A percentile compares a stretch with the other conserved stretches of the same genome.
These are phyloP conservation scores for Corythoichthys intestinalis DNA, from an alignment of 2,113 vertebrate species.

Conservation along the genomic window DNA sequence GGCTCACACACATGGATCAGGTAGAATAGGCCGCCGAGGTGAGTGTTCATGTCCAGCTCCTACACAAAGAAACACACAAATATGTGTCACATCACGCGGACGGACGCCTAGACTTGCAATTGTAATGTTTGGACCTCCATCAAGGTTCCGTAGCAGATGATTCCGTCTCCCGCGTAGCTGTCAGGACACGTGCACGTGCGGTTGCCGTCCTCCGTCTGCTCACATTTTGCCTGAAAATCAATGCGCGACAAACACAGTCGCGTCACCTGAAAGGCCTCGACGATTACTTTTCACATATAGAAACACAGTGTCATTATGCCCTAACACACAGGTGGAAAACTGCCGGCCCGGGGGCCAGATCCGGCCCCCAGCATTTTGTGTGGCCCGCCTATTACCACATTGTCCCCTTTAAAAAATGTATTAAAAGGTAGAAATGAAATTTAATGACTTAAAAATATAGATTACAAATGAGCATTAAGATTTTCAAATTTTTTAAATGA, in stretches of 20 bases:
- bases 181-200: constrained; percentile 77
- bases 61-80: constrained; percentile 47
- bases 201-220: constrained; percentile 55
- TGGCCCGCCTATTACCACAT: no score
- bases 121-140: constrained; percentile 47
- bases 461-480: no score
- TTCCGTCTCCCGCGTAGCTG: constrained; percentile 79
- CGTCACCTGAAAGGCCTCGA: no score
- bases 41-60: constrained; percentile 78
- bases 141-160: constrained; percentile 80
- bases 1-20: constrained; percentile 71
- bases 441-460: no score
- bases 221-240: constrained; percentile 78
- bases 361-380: no score
- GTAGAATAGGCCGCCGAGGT: constrained; percentile 67
- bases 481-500: no score
- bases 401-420: no score
- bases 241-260: background rate
- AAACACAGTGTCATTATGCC: no score
- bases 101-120: background rate
- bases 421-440: no score
- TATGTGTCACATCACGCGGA: background rate
- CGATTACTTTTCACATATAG: no score
- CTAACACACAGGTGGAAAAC: no score
- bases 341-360: no score